Evolutionary conservation across 2,797 vertebrate species (phyloP).

Genomic region (Erpetoichthys calabaricus): DNA sequence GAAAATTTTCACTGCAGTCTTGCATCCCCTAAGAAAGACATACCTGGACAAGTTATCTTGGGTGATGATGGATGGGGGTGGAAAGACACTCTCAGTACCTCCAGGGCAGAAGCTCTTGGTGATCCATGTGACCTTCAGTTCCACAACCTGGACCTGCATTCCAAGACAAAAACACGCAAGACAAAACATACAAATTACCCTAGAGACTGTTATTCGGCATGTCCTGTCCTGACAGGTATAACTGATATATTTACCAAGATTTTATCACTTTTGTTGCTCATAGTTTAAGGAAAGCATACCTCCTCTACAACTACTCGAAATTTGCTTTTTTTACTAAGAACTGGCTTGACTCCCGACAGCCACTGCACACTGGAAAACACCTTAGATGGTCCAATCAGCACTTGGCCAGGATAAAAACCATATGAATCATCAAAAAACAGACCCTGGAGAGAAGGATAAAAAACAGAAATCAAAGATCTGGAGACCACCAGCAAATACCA

Average conservation of each 20-base stretch:
- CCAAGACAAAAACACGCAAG: not conserved
- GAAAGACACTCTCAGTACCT: conserved; percentile 86
- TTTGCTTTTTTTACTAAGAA: conserved; percentile 93
- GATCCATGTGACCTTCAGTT: conserved; percentile 92
- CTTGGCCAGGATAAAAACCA: conserved; percentile 93
- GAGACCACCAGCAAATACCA: too few species aligned
- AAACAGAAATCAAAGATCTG: too few species aligned
- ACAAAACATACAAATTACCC: not conserved
- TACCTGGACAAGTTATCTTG: conserved; percentile 87
- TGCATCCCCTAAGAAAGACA: too few species aligned
- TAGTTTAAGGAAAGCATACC: conserved; percentile 39
- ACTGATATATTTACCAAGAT: too few species aligned
- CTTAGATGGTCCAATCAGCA: conserved; percentile 88
- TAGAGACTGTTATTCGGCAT: not conserved
- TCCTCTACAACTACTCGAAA: conserved; percentile 94
- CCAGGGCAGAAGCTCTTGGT: conserved; percentile 94
- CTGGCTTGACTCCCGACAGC: conserved; percentile 89
- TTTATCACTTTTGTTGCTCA: too few species aligned
- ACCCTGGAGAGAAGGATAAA: conserved; percentile 49
- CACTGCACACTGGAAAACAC: conserved; percentile 93
- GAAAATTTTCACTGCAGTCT: too few species aligned
- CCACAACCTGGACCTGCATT: conserved; percentile 81
- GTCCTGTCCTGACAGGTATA: rapidly evolving
- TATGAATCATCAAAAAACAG: conserved; percentile 94
- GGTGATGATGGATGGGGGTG: conserved; percentile 77